Base-by-base conservation (phyloP, 1,140 invertebrate species). In the Dolichoris vasculosae region DNA sequence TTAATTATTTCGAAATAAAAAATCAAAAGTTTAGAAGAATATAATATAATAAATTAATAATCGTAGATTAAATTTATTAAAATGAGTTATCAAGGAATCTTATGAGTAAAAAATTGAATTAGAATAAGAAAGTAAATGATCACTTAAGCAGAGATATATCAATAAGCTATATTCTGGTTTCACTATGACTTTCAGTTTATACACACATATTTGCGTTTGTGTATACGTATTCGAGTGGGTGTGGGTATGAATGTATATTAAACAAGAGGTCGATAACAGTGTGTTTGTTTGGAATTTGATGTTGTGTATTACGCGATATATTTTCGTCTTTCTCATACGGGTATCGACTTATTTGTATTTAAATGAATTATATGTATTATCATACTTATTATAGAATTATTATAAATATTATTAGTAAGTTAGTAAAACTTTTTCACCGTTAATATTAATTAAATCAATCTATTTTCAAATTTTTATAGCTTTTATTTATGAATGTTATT, bases 371-470 rank as follows among this genome's bases (percentile, higher is more conserved):
- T 26, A 80, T 73, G 64, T 78, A 84, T 84, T 59, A 73, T 30
- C 51, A 78, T 69, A 20, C 35, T 73, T 75, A 73, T 83, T 73
- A 38, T 71, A 51, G 40, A 76, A 63, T 55, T 69, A 79, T 55
- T 63, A 67, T 83, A 48, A 84, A 20, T 0, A 35, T 51, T 35
- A 69, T 67, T n/a, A 81, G 87, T 89, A 90, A 88, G 88, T 90
- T 90, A 90, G 89, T 84, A 23, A 89, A 87, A 88, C 88, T 89
- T 92, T 90, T 89, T 89, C 89, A 91, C 89, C 86, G 87, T 87
- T 88, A 89, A 87, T 82, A 86, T 88, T 88, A 88, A 90, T 87
- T 86, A 67, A 85, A 71, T 85, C 67, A 85, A 13, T 82, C 46
- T 32, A 63, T 82, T 69, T 40, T 67, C 51, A 78, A 11, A 77